A percentile compares a stretch with the other conserved stretches of the same genome.
Evolutionary conservation across 2,888 invertebrate species (phyloP).

Genomic region (Heliconius cydno): DNA sequence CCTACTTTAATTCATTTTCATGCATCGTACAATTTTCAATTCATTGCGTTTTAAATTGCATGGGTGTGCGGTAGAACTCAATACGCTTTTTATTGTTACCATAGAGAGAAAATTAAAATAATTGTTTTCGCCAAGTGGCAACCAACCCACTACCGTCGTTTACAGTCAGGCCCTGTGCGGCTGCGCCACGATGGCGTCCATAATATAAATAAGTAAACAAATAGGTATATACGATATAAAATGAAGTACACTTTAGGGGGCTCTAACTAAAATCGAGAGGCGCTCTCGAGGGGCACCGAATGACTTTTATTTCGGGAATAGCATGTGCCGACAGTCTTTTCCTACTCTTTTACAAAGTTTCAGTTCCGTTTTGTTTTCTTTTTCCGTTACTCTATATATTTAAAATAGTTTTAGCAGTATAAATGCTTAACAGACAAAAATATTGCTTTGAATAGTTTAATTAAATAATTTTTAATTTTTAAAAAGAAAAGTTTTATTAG

Average conservation of each 20-base stretch:
- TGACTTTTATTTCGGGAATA: conserved; percentile 22
- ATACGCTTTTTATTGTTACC: too few species aligned
- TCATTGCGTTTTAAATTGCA: too few species aligned
- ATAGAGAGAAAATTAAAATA: too few species aligned
- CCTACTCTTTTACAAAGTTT: conserved; percentile 7
- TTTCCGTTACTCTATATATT: neutral
- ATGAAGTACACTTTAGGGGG: conserved; percentile 21
- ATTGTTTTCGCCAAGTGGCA: too few species aligned
- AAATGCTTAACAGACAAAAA: too few species aligned
- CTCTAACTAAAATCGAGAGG: conserved; percentile 27
- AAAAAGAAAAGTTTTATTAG: too few species aligned
- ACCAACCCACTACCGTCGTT: neutral
- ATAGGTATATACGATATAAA: conserved; percentile 9
- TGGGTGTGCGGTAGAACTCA: too few species aligned
- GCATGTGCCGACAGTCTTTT: conserved; percentile 23
- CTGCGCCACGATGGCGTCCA: neutral
- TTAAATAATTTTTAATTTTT: too few species aligned
- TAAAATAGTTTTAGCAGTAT: neutral
- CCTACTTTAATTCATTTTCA: too few species aligned
- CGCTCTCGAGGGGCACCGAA: conserved; percentile 21
- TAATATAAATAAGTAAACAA: conserved; percentile 13
- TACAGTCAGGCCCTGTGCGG: neutral
- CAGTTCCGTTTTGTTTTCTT: neutral
- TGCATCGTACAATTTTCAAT: too few species aligned
- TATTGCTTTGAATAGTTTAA: too few species aligned